Percentiles rank a stretch among this genome's conserved stretches.
These are phyloP conservation scores for Leucophenga varia DNA, from an alignment of 1,140 invertebrate genomes.

Conservation along the genomic window DNA sequence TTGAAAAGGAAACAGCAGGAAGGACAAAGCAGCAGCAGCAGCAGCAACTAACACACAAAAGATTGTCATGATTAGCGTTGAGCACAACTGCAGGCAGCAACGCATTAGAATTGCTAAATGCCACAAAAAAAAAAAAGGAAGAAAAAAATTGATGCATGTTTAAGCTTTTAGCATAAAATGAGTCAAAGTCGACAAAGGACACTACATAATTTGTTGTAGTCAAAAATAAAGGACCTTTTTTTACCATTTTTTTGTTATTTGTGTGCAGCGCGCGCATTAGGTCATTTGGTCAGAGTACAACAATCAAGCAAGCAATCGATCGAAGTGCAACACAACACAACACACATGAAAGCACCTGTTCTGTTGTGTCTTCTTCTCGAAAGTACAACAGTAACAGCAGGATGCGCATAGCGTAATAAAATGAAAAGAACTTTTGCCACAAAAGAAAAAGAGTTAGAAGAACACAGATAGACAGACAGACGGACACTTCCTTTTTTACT, in stretches of 20 bases:
- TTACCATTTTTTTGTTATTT: not conserved
- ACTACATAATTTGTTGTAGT: not conserved
- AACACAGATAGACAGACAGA: conserved; percentile 2
- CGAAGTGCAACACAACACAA: not conserved
- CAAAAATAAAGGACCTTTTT: not conserved
- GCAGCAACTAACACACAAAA: no score
- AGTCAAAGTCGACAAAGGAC: conserved; percentile 5
- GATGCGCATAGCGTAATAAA: no score
- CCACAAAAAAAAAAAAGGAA: not conserved
- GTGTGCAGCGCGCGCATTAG: conserved; percentile 31
- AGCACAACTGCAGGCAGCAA: not conserved
- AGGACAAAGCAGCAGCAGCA: no score
- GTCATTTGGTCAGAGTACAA: conserved; percentile 38
- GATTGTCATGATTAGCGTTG: no score
- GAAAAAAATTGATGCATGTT: not conserved
- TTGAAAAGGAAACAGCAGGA: no score
- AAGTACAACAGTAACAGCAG: no score
- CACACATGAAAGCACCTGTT: conserved; percentile 30
- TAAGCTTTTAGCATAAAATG: conserved; percentile 1
- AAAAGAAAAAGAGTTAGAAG: not conserved
- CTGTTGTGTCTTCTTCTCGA: no score
- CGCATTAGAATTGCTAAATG: conserved; percentile 7
- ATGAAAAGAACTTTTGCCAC: no score
- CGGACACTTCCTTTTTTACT: conserved; percentile 26
- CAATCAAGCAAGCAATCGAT: no score